Conservation (phyloP, 2,888 invertebrate species). For the Miltochrista miniata region DNA sequence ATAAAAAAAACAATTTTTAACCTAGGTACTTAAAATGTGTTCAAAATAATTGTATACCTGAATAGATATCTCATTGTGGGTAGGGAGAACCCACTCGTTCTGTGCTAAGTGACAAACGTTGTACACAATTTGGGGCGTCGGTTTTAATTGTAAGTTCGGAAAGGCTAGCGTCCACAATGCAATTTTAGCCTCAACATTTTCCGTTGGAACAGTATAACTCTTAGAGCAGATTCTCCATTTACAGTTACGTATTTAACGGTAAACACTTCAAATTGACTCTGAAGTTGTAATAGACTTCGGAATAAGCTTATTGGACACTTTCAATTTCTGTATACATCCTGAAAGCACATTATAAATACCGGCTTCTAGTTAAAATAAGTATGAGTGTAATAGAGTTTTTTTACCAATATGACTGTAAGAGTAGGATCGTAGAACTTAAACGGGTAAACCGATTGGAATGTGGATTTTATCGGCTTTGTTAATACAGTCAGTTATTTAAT, state of each 20-base stretch:
- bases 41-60: not conserved
- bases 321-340: no score
- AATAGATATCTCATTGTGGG: constrained; percentile 6
- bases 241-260: constrained; percentile 14
- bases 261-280: constrained; percentile 10
- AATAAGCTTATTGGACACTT: no score
- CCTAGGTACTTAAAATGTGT: no score
- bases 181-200: constrained; percentile 68
- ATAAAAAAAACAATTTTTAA: no score
- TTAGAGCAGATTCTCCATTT: constrained; percentile 23
- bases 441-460: no score
- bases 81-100: constrained; percentile 29
- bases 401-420: no score
- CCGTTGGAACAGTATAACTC: constrained; percentile 38
- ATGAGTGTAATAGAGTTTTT: no score
- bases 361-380: no score
- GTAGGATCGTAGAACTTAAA: no score
- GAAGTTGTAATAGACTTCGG: not conserved
- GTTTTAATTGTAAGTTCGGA: constrained; percentile 82
- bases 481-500: no score
- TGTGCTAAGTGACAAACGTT: constrained; percentile 80
- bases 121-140: constrained; percentile 82
- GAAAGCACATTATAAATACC: no score
- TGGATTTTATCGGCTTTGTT: no score
- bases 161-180: constrained; percentile 60